A percentile compares a stretch with the other conserved stretches of the same genome.
phyloP scores from a whole-genome alignment of 2,113 vertebrate species.

The pig (Sus scrofa) region DNA sequence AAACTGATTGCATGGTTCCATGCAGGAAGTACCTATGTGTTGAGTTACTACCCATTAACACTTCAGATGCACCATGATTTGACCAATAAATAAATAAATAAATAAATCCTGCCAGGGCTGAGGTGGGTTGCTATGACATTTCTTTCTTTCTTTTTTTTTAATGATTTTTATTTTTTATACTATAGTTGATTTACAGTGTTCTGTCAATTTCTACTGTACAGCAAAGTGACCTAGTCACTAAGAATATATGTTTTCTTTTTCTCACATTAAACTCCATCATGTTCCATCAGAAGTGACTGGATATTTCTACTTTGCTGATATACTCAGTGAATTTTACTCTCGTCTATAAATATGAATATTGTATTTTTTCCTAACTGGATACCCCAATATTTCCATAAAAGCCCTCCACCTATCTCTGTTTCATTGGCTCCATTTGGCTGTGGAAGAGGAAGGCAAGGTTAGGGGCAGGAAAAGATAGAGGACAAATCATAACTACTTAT shows the following conservation, averaged over 20 bases:
- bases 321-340: background rate
- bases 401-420: background rate
- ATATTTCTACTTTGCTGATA: background rate
- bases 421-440: background rate
- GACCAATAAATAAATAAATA: too few species aligned
- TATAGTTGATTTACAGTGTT: too few species aligned
- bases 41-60: background rate
- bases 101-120: background rate
- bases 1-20: background rate
- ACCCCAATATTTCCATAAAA: background rate
- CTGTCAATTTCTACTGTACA: too few species aligned
- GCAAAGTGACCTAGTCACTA: too few species aligned
- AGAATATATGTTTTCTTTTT: too few species aligned
- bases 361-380: background rate
- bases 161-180: too few species aligned
- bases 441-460: background rate
- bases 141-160: too few species aligned
- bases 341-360: background rate
- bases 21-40: background rate
- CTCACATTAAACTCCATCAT: too few species aligned
- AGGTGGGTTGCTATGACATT: background rate
- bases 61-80: background rate
- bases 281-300: too few species aligned
- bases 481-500: background rate
- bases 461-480: background rate